Conservation (phyloP, 2,888 invertebrate genomes). For the Sylvicola cinctus region DNA sequence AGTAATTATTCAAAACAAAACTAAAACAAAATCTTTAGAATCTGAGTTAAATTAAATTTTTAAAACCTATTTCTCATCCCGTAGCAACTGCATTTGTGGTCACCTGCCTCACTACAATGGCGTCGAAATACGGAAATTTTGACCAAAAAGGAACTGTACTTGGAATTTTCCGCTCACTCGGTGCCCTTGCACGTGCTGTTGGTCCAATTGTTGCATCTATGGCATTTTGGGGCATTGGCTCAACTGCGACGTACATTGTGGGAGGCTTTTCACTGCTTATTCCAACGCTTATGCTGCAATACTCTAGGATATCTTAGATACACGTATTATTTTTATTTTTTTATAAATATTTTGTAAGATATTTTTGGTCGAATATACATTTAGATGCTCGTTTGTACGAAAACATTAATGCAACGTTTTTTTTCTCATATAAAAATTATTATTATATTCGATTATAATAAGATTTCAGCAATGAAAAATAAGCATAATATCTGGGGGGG, state of each 20-base stretch:
- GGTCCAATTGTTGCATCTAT: constrained; percentile 80
- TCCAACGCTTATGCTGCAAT: constrained; percentile 47
- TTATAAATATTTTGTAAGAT: too few relatives aligned
- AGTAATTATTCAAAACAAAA: constrained; percentile 2
- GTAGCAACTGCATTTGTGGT: constrained; percentile 81
- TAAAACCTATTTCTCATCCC: constrained; percentile 11
- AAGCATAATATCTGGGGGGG: too few relatives aligned
- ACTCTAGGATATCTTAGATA: constrained; percentile 2
- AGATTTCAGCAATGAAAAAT: too few relatives aligned
- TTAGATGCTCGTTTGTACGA: too few relatives aligned
- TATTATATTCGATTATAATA: too few relatives aligned
- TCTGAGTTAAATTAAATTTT: neutral
- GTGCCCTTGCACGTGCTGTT: constrained; percentile 78
- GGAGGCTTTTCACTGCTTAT: constrained; percentile 57
- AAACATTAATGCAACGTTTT: too few relatives aligned
- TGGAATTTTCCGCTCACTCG: constrained; percentile 85
- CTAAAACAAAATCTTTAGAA: constrained; percentile 2
- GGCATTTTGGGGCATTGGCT: constrained; percentile 83
- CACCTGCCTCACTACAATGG: constrained; percentile 82
- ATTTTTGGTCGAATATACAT: too few relatives aligned
- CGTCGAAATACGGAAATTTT: constrained; percentile 59
- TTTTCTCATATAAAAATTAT: too few relatives aligned
- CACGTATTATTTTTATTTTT: too few relatives aligned
- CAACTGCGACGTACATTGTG: constrained; percentile 55
- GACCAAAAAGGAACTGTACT: constrained; percentile 82